Conservation (phyloP, 2,888 invertebrate species). For the Trypoxylon attenuatum region DNA sequence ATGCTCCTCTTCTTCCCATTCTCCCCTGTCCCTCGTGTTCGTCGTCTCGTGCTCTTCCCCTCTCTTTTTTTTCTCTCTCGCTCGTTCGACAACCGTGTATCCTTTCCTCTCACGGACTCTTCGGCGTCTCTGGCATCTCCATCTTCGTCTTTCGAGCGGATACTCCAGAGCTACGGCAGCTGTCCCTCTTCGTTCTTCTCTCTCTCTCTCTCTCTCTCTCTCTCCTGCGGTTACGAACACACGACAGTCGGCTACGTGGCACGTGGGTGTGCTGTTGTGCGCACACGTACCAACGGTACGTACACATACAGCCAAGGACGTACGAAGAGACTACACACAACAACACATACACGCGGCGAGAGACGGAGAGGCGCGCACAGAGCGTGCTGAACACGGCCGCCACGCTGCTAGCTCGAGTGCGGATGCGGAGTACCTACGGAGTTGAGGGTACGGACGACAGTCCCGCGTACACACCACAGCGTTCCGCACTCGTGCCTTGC, state of each 20-base stretch:
- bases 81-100: neutral
- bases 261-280: conserved; percentile 21
- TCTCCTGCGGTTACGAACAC: conserved; percentile 17
- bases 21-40: conserved; percentile 33
- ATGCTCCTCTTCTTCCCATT: conserved; percentile 7
- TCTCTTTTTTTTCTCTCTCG: conserved; percentile 10
- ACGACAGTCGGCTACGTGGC: conserved; percentile 34
- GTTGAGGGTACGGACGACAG: conserved; percentile 64
- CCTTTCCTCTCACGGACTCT: neutral
- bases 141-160: too few relatives aligned
- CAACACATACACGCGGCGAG: conserved; percentile 29
- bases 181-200: conserved; percentile 9
- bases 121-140: neutral
- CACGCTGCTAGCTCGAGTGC: conserved; percentile 54
- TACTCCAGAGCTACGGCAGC: too few relatives aligned
- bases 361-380: conserved; percentile 31
- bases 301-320: neutral
- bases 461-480: conserved; percentile 68
- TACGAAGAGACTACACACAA: conserved; percentile 12
- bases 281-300: conserved; percentile 11
- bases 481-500: conserved; percentile 60
- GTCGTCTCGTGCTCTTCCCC: conserved; percentile 32
- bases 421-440: conserved; percentile 61
- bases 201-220: conserved; percentile 20
- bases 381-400: too few relatives aligned